A percentile compares a stretch with the other conserved stretches of the same genome.
Evolutionary conservation across 2,113 vertebrate species (phyloP).

Genomic region (Pycnonotus jocosus): DNA sequence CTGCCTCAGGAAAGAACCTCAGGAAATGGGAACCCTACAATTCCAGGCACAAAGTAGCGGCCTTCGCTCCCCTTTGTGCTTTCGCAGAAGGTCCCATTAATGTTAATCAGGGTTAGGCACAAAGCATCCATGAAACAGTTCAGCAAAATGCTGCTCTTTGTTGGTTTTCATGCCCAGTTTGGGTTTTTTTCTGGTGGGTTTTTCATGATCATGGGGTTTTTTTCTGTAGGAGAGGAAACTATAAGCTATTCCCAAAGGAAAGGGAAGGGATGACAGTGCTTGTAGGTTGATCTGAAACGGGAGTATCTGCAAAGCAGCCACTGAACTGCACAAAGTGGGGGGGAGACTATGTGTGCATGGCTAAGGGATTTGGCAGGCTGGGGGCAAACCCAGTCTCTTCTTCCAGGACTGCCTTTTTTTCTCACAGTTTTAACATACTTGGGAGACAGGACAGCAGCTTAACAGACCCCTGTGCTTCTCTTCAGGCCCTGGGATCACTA

Average conservation of each 20-base stretch:
- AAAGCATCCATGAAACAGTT: background rate
- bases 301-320: background rate
- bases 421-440: background rate
- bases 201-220: background rate
- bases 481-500: background rate
- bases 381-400: background rate
- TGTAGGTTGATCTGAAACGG: background rate
- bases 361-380: background rate
- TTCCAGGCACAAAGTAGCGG: background rate
- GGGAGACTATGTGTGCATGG: accelerated
- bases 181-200: background rate
- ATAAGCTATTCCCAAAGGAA: background rate
- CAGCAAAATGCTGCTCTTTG: background rate
- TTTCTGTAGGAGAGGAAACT: background rate
- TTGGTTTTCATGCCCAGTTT: background rate
- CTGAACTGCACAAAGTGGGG: background rate
- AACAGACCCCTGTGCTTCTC: background rate
- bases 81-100: background rate
- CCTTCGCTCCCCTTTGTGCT: background rate
- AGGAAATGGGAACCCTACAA: background rate
- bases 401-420: background rate
- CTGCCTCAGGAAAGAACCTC: background rate
- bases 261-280: background rate
- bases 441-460: background rate
- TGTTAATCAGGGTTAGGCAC: background rate